Conservation (phyloP, 2,888 invertebrate genomes). For the Cephus spinipes region DNA sequence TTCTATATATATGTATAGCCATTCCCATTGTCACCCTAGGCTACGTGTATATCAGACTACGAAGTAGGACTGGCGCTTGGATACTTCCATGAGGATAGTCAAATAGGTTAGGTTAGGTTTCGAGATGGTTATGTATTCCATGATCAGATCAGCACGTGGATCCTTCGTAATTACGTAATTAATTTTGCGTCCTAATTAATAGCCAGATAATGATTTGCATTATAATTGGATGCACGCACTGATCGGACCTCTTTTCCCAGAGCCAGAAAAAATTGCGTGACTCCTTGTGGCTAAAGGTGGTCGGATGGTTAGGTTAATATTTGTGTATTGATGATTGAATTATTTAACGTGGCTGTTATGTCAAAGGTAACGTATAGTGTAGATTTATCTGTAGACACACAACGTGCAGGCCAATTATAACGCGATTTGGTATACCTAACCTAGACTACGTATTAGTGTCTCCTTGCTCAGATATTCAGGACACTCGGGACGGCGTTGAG, state of each 20-base stretch:
- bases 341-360: slow-evolving; percentile 16
- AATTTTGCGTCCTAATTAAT: background rate
- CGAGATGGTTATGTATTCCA: background rate
- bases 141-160: background rate
- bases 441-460: slow-evolving; percentile 52
- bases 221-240: background rate
- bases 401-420: slow-evolving; percentile 63
- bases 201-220: background rate
- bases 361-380: slow-evolving; percentile 7
- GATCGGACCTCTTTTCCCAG: background rate
- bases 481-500: slow-evolving; percentile 50
- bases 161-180: background rate
- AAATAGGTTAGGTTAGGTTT: background rate
- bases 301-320: background rate
- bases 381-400: slow-evolving; percentile 56
- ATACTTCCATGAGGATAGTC: background rate
- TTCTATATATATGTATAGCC: background rate
- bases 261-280: background rate
- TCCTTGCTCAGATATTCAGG: slow-evolving; percentile 60
- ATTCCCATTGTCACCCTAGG: background rate
- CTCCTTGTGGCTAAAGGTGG: background rate
- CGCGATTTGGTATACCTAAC: slow-evolving; percentile 37
- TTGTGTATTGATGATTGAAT: background rate
- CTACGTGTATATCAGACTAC: background rate
- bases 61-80: background rate